A percentile compares a stretch with the other conserved stretches of the same genome.
These are phyloP conservation scores for Napeogenes sylphis DNA, from an alignment of 2,888 invertebrate genomes.

Conservation along the genomic window DNA sequence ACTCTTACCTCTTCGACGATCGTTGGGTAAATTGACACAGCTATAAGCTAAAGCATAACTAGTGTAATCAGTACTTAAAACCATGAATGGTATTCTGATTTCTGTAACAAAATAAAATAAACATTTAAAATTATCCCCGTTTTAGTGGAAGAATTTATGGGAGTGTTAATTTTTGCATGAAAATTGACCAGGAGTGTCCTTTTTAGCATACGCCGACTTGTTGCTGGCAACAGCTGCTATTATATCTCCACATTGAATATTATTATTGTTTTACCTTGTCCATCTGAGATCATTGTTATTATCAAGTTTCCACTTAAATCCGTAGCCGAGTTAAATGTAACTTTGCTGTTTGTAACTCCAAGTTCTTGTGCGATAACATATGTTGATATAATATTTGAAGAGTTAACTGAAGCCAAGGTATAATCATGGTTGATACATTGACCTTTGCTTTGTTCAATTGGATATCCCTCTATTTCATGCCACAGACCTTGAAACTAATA, in stretches of 20 bases:
- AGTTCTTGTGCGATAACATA: slow-evolving; percentile 46
- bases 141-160: no score
- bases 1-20: slow-evolving; percentile 50
- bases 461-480: slow-evolving; percentile 40
- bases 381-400: slow-evolving; percentile 43
- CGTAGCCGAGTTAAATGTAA: slow-evolving; percentile 34
- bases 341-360: slow-evolving; percentile 35
- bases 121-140: background rate
- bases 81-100: slow-evolving; percentile 38
- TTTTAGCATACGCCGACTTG: no score
- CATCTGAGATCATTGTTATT: slow-evolving; percentile 39
- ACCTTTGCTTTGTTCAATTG: slow-evolving; percentile 47
- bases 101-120: slow-evolving; percentile 32
- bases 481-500: slow-evolving; percentile 38
- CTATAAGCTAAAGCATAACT: slow-evolving; percentile 79
- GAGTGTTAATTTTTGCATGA: no score
- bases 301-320: slow-evolving; percentile 44
- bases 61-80: slow-evolving; percentile 73
- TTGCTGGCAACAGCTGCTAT: no score
- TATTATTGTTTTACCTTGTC: slow-evolving; percentile 39
- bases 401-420: slow-evolving; percentile 31
- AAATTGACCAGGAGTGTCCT: no score
- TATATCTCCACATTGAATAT: no score
- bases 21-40: slow-evolving; percentile 64
- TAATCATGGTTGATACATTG: slow-evolving; percentile 53